phyloP scores from a whole-genome alignment of 1,140 invertebrate species.

The Drosophila nannoptera region DNA sequence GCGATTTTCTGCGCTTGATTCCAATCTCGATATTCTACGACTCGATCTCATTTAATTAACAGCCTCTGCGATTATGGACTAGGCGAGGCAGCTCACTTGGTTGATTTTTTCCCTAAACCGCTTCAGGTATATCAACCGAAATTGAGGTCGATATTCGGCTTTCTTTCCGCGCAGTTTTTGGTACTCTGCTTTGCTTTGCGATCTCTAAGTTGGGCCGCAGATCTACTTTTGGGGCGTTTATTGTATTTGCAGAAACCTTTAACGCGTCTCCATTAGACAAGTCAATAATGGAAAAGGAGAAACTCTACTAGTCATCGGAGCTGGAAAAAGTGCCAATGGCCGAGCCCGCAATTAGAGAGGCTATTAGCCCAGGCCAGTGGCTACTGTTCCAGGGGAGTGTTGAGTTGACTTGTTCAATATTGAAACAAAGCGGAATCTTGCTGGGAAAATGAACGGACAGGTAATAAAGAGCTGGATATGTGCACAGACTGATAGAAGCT shows the following conservation, averaged over 20 bases:
- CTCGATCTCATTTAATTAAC: constrained; percentile 1
- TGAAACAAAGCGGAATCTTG: constrained; percentile 26
- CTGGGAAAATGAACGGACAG: constrained; percentile 4
- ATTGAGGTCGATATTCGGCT: constrained; percentile 61
- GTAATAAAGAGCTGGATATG: constrained; percentile 20
- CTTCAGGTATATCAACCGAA: constrained; percentile 42
- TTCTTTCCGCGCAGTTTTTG: constrained; percentile 51
- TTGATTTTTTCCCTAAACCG: constrained; percentile 1
- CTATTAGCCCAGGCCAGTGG: constrained; percentile 53
- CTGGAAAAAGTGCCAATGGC: constrained; percentile 45
- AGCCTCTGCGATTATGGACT: constrained; percentile 10
- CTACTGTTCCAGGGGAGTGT: constrained; percentile 12
- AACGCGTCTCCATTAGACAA: constrained; percentile 36
- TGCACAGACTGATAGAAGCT: constrained; percentile 11
- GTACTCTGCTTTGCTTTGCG: constrained; percentile 23
- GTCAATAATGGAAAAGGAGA: constrained; percentile 32
- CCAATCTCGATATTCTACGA: constrained; percentile 12
- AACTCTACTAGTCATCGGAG: constrained; percentile 57
- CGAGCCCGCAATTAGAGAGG: constrained; percentile 43
- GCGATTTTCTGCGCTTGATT: constrained; percentile 27
- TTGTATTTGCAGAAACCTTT: constrained; percentile 64
- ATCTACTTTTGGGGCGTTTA: constrained; percentile 35
- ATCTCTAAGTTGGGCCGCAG: constrained; percentile 14
- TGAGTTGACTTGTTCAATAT: constrained; percentile 45
- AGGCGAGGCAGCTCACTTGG: constrained; percentile 1